Base-by-base conservation (phyloP, 2,797 vertebrate species). In the Benthosema pterotum region DNA sequence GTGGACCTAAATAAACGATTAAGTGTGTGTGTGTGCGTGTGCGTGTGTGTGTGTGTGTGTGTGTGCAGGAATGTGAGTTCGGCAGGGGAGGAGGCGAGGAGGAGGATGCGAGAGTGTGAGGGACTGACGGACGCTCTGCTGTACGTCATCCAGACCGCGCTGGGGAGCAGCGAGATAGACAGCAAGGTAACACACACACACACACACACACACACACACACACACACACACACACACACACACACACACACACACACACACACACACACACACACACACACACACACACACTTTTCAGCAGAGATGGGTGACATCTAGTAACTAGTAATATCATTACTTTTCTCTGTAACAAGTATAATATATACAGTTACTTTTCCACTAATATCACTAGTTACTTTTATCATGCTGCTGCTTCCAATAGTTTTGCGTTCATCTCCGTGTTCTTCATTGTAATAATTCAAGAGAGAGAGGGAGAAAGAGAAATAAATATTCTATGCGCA, bases 101-200 rank as follows among this genome's bases (percentile, higher is more conserved):
- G 97, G 77, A 94, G 97, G 74, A 99, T 99, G 97, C 92, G 97
- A 70, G 97, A 99, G 81, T 99, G 97, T 28, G 97, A 99, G 25
- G 97, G 97, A 43, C 93, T 99, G 86, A 99, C 97, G 0, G 97
- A 99, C 3, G 97, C 97, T 5, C 91, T 99, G 88, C 94, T 99
- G 60, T 97, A 95, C 28, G 95, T 99, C 87, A 98, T 99, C 87
- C 97, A 99, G 92, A 96, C 95, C 5, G 96, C 97, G 51, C 91
- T 99, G 77, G 97, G 97, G 80, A 98, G 95, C 94, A 99, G 96
- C 71, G 96, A 98, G 93, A 99, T 99, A 87, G 97, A 99, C 91
- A 98, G 97, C 95, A 99, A 99, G 97, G 97, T 99, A 84, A 58
- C 38, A 28, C 17, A 52, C 14, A 16, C 32, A 54, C 67, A 53